Conservation (phyloP, 2,888 invertebrate species). For the Ectobius pallidus region DNA sequence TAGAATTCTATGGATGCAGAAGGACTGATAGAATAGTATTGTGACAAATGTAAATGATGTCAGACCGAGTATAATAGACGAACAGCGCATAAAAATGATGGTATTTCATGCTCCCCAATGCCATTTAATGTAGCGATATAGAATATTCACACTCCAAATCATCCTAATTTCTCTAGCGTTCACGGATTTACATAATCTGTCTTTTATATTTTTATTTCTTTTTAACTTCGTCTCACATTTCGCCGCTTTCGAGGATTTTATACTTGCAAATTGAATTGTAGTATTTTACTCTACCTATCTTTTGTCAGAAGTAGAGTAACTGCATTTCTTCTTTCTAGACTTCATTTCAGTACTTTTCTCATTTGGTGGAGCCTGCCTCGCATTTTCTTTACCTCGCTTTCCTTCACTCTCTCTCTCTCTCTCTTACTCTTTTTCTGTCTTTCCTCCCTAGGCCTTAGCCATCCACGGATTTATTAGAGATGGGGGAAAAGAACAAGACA, state of each 20-base stretch:
- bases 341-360: conserved; percentile 3
- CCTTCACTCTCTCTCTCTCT: not conserved
- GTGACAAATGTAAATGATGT: too few relatives aligned
- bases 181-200: not conserved
- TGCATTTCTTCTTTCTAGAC: not conserved
- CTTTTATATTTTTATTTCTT: not conserved
- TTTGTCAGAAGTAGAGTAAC: not conserved
- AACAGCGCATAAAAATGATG: too few relatives aligned
- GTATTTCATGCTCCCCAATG: too few relatives aligned
- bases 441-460: not conserved
- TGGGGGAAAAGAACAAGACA: not conserved
- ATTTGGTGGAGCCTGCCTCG: not conserved
- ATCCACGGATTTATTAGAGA: conserved; percentile 2
- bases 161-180: not conserved
- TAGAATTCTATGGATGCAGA: too few relatives aligned
- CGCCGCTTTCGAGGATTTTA: conserved; percentile 3
- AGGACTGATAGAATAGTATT: too few relatives aligned
- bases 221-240: not conserved
- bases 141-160: not conserved
- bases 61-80: too few relatives aligned
- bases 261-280: conserved; percentile 29
- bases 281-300: conserved; percentile 1
- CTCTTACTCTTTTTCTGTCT: too few relatives aligned
- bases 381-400: not conserved
- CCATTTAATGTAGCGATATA: too few relatives aligned